Evolutionary conservation across 1,140 invertebrate genomes (phyloP).

Genomic region (Leptinotarsa texana): DNA sequence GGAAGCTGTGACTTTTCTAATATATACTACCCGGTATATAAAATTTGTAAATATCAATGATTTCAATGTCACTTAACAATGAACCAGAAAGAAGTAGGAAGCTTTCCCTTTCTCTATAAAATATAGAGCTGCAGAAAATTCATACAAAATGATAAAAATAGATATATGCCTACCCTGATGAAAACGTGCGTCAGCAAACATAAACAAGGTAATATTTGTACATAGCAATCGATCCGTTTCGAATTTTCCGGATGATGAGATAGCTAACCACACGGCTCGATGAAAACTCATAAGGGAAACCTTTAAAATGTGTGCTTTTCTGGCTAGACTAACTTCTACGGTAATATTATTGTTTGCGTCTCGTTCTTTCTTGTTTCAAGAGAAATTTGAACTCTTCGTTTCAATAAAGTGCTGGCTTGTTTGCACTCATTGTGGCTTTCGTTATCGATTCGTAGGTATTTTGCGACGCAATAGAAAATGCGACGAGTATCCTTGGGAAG

Average conservation of each 20-base stretch:
- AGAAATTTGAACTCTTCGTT: not conserved
- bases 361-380: not conserved
- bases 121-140: too few species aligned
- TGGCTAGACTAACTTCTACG: not conserved
- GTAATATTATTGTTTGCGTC: not conserved
- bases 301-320: constrained; percentile 1
- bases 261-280: not conserved
- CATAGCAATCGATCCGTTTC: not conserved
- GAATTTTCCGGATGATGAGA: not conserved
- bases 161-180: too few species aligned
- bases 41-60: too few species aligned
- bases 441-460: not conserved
- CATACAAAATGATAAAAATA: too few species aligned
- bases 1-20: too few species aligned
- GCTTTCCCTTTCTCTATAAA: too few species aligned
- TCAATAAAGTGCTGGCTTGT: not conserved
- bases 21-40: too few species aligned
- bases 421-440: not conserved
- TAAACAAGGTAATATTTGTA: not conserved
- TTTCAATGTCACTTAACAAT: too few species aligned
- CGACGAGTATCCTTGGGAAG: too few species aligned
- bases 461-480: not conserved
- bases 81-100: too few species aligned
- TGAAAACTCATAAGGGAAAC: not conserved
- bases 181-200: not conserved